Conservation (phyloP, 2,888 invertebrate species). For the Stratiomys singularior region DNA sequence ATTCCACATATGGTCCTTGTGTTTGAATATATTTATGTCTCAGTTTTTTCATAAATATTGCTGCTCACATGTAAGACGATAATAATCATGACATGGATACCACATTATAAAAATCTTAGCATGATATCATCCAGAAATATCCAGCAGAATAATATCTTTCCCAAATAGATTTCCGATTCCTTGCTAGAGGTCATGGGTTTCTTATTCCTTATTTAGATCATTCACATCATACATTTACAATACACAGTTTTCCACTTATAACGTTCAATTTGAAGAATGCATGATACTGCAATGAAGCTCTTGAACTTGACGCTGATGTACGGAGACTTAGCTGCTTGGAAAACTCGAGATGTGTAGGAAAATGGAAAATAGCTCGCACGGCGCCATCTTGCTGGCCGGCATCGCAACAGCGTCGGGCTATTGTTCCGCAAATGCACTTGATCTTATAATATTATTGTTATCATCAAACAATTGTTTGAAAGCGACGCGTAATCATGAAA, state of each 20-base stretch:
- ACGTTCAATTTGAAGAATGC: neutral
- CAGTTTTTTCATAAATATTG: neutral
- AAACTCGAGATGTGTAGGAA: neutral
- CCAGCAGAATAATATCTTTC: neutral
- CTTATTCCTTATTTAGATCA: neutral
- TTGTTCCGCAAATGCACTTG: neutral
- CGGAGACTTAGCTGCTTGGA: too few species aligned
- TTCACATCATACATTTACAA: neutral
- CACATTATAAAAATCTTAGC: constrained; percentile 2
- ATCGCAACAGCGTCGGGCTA: neutral
- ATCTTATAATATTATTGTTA: neutral
- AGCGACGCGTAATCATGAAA: neutral
- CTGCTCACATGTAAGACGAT: neutral
- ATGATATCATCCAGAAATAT: constrained; percentile 12
- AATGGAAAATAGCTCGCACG: neutral
- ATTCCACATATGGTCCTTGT: neutral
- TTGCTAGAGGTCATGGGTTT: constrained; percentile 4
- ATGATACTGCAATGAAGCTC: neutral
- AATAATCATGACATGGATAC: constrained; percentile 2
- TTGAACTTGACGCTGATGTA: neutral
- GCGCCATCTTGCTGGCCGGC: neutral
- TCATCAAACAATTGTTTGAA: constrained; percentile 11
- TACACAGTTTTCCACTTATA: constrained; percentile 8
- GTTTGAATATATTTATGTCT: neutral
- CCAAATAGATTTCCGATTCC: constrained; percentile 10